Evolutionary conservation across 2,113 vertebrate species (phyloP), one percentile per base, ranked within the genome.

Genomic region (Apaloderma vittatum): DNA sequence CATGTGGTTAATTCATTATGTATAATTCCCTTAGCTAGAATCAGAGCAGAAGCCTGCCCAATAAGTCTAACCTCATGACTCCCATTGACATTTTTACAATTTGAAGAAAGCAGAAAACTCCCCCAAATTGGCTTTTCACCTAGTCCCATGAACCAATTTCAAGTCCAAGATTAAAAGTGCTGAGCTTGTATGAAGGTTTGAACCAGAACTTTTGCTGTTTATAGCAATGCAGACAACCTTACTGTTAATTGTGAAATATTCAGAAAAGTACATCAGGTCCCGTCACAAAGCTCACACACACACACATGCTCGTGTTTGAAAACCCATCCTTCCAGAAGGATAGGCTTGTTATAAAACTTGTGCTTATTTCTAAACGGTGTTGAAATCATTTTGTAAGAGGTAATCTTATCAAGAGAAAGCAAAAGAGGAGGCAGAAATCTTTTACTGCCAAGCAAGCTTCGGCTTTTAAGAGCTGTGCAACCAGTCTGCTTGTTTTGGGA

Each of bases 1-100:
- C 92, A 95, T 97, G 94, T 97, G 96, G 88, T 96, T 97, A 97
- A 96, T 97, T 93, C 91, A 96, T 97, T 95, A 96, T 94, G 86
- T 95, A 95, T 96, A 92, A 94, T 85, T 95, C 91, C 91, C 93
- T 76, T 91, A 91, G 91, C 96, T 95, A 85, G 94, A 91, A 93
- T 94, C 70, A 96, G 83, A 77, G 91, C 79, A 93, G 88, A 91
- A 92, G n/a, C 54, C 86, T 89, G 88, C 88, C 79, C 95, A 58
- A 55, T 94, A 92, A 83, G 86, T 97, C 91, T 94, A 94, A 75
- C 92, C 61, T 97, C 97, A 86, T 89, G 88, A 92, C 83, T 96
- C 66, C 83, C 65, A 65, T 15, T 95, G 96, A 94, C 95, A 96
- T 75, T 94, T 94, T 95, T 92, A 65, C 90, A 84, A 75, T 92